Evolutionary conservation across 2,113 vertebrate genomes (phyloP).

Genomic region (Gnathonemus longibarbis): DNA sequence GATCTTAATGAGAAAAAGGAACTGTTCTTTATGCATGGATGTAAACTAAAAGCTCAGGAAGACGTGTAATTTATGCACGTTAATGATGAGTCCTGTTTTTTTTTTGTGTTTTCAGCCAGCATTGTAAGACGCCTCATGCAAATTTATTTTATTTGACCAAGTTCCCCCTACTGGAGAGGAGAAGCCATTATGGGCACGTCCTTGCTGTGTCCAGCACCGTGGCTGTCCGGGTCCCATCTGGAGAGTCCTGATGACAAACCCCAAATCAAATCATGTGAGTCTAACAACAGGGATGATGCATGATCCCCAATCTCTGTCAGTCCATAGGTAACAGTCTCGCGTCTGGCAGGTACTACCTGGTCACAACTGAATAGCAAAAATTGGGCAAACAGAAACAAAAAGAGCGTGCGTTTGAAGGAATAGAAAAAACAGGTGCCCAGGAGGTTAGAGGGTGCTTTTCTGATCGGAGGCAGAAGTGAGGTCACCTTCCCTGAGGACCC

Average conservation of each 20-base stretch:
- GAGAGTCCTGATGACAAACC: conserved; percentile 33
- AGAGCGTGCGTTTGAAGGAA: conserved; percentile 14
- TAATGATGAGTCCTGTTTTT: background rate
- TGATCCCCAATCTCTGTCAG: conserved; percentile 37
- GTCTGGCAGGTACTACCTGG: conserved; percentile 30
- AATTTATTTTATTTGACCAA: background rate
- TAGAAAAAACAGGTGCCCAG: background rate
- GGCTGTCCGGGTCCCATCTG: conserved; percentile 19
- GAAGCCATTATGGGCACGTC: background rate
- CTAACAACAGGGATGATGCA: conserved; percentile 40
- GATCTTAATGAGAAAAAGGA: background rate
- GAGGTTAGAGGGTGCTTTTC: background rate
- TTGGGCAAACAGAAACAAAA: conserved; percentile 15
- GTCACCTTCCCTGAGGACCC: background rate
- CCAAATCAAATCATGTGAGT: conserved; percentile 40
- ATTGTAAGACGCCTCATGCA: background rate
- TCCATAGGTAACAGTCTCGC: conserved; percentile 25
- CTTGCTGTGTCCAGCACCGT: background rate
- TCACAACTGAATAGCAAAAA: conserved; percentile 26
- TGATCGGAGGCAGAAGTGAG: background rate
- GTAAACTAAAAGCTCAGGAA: background rate
- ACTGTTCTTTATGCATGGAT: background rate
- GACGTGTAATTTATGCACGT: background rate
- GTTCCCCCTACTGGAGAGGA: background rate
- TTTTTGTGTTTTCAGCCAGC: background rate